Evolutionary conservation across 2,113 vertebrate genomes (phyloP).

Genomic region (Macroglossus sobrinus): DNA sequence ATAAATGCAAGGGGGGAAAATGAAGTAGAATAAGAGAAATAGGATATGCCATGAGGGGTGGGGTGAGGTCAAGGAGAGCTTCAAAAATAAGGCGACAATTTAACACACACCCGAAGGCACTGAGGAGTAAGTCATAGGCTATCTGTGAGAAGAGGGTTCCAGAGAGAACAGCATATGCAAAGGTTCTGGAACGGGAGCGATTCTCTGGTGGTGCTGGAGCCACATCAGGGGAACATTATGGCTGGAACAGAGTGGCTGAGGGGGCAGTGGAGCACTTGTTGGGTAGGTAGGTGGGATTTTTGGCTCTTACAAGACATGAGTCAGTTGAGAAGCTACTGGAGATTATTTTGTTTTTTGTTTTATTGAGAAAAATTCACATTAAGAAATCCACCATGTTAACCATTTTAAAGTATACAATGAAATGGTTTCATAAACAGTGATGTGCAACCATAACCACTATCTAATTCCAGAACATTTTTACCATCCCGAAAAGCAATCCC

Average conservation of each 20-base stretch:
- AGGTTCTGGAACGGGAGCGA: not conserved
- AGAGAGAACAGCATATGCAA: not conserved
- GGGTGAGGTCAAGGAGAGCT: not conserved
- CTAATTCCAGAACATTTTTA: conserved; percentile 11
- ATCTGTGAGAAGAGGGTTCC: not conserved
- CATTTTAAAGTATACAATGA: not conserved
- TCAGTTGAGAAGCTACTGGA: not conserved
- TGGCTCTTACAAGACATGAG: not conserved
- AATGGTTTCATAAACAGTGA: not conserved
- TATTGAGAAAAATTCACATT: not conserved
- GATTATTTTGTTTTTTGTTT: not conserved
- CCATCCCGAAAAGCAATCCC: not conserved
- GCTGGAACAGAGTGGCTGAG: too few relatives aligned
- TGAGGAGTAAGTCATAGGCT: not conserved
- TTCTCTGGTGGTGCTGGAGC: not conserved
- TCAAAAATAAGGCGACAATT: not conserved
- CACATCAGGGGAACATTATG: not conserved
- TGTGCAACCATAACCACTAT: not conserved
- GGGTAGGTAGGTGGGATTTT: not conserved
- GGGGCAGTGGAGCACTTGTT: not conserved
- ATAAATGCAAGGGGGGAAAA: not conserved
- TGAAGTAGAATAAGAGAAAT: not conserved
- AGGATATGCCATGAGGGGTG: not conserved
- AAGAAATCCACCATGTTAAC: not conserved
- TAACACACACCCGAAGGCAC: not conserved